These are phyloP conservation scores for Orycteropus afer DNA, from an alignment of 2,113 vertebrate species.

Conservation along the genomic window DNA sequence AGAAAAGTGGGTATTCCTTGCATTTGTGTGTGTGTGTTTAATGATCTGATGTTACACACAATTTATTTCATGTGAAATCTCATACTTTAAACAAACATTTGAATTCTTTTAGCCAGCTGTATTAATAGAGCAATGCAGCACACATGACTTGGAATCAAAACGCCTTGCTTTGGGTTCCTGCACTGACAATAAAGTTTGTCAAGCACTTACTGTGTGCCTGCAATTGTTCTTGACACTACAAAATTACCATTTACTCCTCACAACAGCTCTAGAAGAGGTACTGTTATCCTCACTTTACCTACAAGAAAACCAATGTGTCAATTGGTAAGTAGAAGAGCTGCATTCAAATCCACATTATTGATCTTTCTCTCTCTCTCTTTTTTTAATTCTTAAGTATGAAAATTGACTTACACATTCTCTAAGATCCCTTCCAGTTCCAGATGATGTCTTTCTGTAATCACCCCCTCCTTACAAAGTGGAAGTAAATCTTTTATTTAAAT, in stretches of 20 bases:
- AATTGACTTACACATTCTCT: neutral
- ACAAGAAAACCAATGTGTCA: neutral
- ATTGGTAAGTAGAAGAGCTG: neutral
- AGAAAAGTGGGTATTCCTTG: constrained; percentile 16
- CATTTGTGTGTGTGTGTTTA: constrained; percentile 45
- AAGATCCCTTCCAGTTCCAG: constrained; percentile 13
- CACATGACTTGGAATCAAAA: neutral
- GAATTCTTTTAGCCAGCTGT: neutral
- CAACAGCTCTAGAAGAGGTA: constrained; percentile 10
- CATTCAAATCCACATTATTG: neutral
- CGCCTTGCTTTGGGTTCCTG: neutral
- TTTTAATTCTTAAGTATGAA: neutral
- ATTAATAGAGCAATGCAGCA: neutral
- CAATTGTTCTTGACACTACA: neutral
- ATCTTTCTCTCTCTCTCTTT: neutral
- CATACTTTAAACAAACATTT: constrained; percentile 48
- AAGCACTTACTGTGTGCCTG: neutral
- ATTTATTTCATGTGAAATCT: constrained; percentile 49
- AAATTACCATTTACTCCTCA: constrained; percentile 19
- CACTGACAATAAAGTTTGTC: neutral
- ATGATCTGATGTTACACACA: constrained; percentile 14
- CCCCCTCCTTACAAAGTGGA: neutral
- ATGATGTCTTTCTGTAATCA: neutral
- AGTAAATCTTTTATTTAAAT: constrained; percentile 25
- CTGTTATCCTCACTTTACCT: neutral